phyloP scores from a whole-genome alignment of 2,113 vertebrate genomes.

The Neoarius graeffei region DNA sequence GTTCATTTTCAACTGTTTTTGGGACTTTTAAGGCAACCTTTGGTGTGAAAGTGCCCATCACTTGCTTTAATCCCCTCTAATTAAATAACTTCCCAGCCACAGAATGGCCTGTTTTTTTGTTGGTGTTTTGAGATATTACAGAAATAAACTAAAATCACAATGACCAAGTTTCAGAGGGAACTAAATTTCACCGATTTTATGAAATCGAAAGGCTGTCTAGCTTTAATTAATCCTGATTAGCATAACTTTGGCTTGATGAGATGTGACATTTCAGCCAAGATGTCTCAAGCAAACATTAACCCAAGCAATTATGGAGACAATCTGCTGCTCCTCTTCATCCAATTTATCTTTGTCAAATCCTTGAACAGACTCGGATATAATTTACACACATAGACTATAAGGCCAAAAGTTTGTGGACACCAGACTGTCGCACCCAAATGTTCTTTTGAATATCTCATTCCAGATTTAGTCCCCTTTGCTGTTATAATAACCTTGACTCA shows the following conservation, averaged over 20 bases:
- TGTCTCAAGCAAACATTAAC: constrained; percentile 56
- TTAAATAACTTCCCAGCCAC: too few species aligned
- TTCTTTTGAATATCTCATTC: not conserved
- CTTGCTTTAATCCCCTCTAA: too few species aligned
- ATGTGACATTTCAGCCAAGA: constrained; percentile 61
- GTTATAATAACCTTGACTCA: not conserved
- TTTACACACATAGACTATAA: not conserved
- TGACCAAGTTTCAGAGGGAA: too few species aligned
- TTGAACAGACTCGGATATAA: not conserved
- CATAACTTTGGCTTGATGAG: constrained; percentile 55
- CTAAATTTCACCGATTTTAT: too few species aligned
- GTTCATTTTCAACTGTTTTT: too few species aligned
- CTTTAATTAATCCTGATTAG: constrained; percentile 62
- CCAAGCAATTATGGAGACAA: constrained; percentile 64
- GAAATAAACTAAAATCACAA: too few species aligned
- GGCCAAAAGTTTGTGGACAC: constrained; percentile 6
- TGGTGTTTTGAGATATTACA: too few species aligned
- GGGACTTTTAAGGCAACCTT: too few species aligned
- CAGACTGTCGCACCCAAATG: not conserved
- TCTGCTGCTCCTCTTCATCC: constrained; percentile 56
- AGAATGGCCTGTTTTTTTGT: too few species aligned
- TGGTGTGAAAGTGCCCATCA: too few species aligned
- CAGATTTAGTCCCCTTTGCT: not conserved
- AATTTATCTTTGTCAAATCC: constrained; percentile 59
- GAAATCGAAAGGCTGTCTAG: not conserved